Evolutionary conservation across 2,797 vertebrate species (phyloP).

Genomic region (Tangara arthus): DNA sequence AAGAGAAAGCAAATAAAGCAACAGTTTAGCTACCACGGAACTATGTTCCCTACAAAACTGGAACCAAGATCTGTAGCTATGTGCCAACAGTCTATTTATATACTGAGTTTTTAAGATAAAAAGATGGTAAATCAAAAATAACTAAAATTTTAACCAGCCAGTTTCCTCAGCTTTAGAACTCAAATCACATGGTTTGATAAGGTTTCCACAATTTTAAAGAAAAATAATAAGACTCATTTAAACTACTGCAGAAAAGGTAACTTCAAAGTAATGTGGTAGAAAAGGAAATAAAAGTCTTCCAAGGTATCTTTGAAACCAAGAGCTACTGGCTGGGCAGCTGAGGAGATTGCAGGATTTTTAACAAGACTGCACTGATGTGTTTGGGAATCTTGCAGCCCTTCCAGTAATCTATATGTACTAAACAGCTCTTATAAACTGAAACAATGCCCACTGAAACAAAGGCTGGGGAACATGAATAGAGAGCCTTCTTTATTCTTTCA

Average conservation of each 20-base stretch:
- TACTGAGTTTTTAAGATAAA: not conserved
- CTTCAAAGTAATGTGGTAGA: not conserved
- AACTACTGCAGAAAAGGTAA: not conserved
- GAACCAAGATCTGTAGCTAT: not conserved
- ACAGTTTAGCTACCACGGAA: not conserved
- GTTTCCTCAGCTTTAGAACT: not conserved
- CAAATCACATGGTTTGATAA: not conserved
- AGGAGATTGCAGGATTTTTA: constrained; percentile 19
- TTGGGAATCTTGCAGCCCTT: constrained; percentile 53
- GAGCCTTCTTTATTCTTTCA: constrained; percentile 56
- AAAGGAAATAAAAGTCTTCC: not conserved
- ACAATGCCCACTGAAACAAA: constrained; percentile 64
- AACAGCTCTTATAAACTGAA: constrained; percentile 53
- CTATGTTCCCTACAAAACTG: not conserved
- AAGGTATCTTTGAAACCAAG: constrained; percentile 26
- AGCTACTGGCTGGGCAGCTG: not conserved
- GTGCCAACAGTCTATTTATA: not conserved
- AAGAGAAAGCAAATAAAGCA: not conserved
- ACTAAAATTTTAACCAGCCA: not conserved
- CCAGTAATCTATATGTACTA: constrained; percentile 50
- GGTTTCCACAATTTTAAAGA: not conserved
- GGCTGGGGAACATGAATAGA: constrained; percentile 49
- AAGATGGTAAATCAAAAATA: not conserved
- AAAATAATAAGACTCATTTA: not conserved
- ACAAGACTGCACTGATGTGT: not conserved